These are phyloP conservation scores for Amiota minor DNA, from an alignment of 2,888 invertebrate species.

Conservation along the genomic window DNA sequence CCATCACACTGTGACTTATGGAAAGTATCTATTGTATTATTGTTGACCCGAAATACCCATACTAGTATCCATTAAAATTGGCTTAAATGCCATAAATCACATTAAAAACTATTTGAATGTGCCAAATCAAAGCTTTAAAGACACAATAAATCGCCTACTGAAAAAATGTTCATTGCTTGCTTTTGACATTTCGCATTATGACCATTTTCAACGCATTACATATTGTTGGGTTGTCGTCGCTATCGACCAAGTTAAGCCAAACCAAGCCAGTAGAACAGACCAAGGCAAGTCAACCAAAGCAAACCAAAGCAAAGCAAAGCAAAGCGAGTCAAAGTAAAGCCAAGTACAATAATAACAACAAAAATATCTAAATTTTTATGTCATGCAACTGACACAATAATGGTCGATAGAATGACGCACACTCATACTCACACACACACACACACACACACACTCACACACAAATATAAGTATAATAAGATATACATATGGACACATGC, in stretches of 20 bases:
- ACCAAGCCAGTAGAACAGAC: neutral
- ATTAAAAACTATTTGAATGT: slow-evolving; percentile 22
- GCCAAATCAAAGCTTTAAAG: slow-evolving; percentile 26
- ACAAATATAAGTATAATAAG: neutral
- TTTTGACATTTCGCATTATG: slow-evolving; percentile 58
- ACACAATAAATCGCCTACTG: slow-evolving; percentile 25
- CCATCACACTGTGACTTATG: too few species aligned
- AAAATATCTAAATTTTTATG: slow-evolving; percentile 14
- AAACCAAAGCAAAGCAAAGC: neutral
- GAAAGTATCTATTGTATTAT: too few species aligned
- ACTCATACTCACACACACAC: neutral
- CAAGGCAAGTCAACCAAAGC: slow-evolving; percentile 26
- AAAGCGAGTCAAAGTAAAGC: neutral
- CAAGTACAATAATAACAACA: neutral
- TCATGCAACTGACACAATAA: slow-evolving; percentile 30
- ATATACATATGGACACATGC: too few species aligned
- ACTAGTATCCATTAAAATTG: too few species aligned
- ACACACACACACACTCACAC: neutral
- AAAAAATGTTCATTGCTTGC: slow-evolving; percentile 33
- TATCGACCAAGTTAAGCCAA: neutral
- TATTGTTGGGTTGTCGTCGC: too few species aligned
- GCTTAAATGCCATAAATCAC: slow-evolving; percentile 21
- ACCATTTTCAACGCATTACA: slow-evolving; percentile 47
- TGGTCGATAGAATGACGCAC: neutral
- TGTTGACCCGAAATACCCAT: too few species aligned